Base-by-base conservation (phyloP, 2,888 invertebrate genomes). In the Pseudanteris insignis region DNA sequence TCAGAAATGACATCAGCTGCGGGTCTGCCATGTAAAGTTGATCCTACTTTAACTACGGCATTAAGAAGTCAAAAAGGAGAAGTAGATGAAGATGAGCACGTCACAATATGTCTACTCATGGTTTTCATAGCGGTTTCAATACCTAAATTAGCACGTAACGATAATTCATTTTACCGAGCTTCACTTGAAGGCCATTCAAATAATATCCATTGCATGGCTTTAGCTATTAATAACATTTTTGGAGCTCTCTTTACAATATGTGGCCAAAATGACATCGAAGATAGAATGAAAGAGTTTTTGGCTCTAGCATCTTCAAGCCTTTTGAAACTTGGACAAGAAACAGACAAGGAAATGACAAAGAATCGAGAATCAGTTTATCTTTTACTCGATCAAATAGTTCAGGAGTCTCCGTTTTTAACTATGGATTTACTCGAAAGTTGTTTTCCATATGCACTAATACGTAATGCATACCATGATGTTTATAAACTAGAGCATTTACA, bases 381-480 rank as follows among this genome's bases (percentile, higher is more conserved):
- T 47, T 84, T 99, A 21, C 84, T 99, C 2, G 97, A 99, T 82
- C 90, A 96, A 83, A 95, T 99, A 78, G 98, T 99, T 29, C 95
- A 97, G 80, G 95, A 97, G 80, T 98, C 96, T 8, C 96, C 97
- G 8, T 99, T 96, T 83, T 85, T 99, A 13, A 98, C 98, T 0
- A 97, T 97, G 96, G 98, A 99, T 83, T 85, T 99, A 65, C 82
- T 99, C 67, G 99, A 99, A 81, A 96, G 96, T 7, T 99, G 99
- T 81, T 99, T 99, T 81, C 99, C 99, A 0, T 99, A 99, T 78
- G 96, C 96, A 12, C 85, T 99, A 41, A 92, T 99, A 73, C 87
- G 99, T 55, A 98, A 98, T 79, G 96, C 99, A 71, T 99, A 96
- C 83, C 96, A 98, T 80, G 94, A 92, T 71, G 95, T 96, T 61